Base-by-base conservation (phyloP, 2,113 vertebrate genomes). In the Crotophaga sulcirostris region DNA sequence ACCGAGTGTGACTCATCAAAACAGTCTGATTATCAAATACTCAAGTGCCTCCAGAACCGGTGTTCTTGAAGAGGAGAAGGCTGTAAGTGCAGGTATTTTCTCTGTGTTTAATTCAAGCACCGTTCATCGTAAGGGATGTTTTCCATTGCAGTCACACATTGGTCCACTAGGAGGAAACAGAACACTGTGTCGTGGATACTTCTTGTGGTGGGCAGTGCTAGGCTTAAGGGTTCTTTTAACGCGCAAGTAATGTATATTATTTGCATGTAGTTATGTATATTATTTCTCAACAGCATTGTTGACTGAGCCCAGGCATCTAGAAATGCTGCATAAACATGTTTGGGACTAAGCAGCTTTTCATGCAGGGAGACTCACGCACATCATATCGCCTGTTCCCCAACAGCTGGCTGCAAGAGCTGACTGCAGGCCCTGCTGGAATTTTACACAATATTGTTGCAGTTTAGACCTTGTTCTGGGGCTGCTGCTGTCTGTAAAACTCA, bases 91-190 rank as follows among this genome's bases (percentile, higher is more conserved):
- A 36, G 34, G 18, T 45, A 16, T 15, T 90, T 72, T 21, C 58
- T 76, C 44, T n/a, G 16, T 4, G 0, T 45, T 76, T 20, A 18
- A 44, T 23, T 45, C 8, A 5, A 60, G 40, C 31, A 14, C 11
- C 0, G 1, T 44, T 17, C 9, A 51, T 24, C 11, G n/a, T 38
- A 14, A 45, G 6, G 42, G 36, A 9, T 31, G 7, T 9, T 44
- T 36, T 33, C 14, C 42, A 0, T 4, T 87, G 87, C 74, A 64
- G 7, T 76, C 10, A 10, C 44, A 5, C 0, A 0, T 34, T 31
- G 21, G 16, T 31, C 74, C 23, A 8, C 87, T 9, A 13, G 68
- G 62, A 77, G 80, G 84, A 84, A 84, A 62, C 68, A 66, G 13
- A 34, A 42, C 0, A 5, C 84, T n/a, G 10, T 25, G 59, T 13